Percentiles rank a stretch among this genome's conserved stretches.
phyloP scores from a whole-genome alignment of 1,140 invertebrate species.

The Scaptodrosophila lebanonensis region DNA sequence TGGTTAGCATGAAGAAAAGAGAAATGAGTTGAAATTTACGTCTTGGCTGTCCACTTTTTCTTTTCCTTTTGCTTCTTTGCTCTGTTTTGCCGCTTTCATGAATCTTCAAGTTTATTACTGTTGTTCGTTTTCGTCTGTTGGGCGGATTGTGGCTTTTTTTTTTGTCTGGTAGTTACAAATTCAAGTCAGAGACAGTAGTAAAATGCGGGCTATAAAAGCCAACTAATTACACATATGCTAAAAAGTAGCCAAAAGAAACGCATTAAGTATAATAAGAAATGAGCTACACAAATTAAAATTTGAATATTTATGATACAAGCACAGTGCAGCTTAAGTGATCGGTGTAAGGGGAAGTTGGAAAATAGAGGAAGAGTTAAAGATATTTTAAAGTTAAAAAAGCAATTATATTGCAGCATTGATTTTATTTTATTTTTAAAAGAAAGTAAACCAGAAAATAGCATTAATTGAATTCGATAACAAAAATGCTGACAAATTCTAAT shows the following conservation, averaged over 20 bases:
- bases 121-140: conserved; percentile 36
- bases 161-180: conserved; percentile 55
- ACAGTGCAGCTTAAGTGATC: conserved; percentile 11
- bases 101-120: conserved; percentile 71
- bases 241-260: conserved; percentile 23
- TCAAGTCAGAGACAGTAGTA: conserved; percentile 61
- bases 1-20: conserved; percentile 43
- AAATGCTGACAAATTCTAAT: too few species aligned
- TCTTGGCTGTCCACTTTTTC: conserved; percentile 53
- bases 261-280: too few species aligned
- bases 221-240: conserved; percentile 69
- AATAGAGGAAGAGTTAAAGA: too few species aligned
- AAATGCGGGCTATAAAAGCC: conserved; percentile 50
- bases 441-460: too few species aligned
- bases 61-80: too few species aligned
- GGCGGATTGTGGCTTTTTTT: conserved; percentile 27
- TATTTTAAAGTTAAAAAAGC: too few species aligned
- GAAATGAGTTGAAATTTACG: conserved; percentile 70
- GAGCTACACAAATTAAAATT: too few species aligned
- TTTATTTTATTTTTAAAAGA: too few species aligned
- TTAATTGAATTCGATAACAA: too few species aligned
- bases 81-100: conserved; percentile 72
- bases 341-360: conserved; percentile 8
- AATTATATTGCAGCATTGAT: too few species aligned
- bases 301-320: conserved; percentile 28